phyloP scores from a whole-genome alignment of 2,113 vertebrate species.

The Himantopus leucocephalus region DNA sequence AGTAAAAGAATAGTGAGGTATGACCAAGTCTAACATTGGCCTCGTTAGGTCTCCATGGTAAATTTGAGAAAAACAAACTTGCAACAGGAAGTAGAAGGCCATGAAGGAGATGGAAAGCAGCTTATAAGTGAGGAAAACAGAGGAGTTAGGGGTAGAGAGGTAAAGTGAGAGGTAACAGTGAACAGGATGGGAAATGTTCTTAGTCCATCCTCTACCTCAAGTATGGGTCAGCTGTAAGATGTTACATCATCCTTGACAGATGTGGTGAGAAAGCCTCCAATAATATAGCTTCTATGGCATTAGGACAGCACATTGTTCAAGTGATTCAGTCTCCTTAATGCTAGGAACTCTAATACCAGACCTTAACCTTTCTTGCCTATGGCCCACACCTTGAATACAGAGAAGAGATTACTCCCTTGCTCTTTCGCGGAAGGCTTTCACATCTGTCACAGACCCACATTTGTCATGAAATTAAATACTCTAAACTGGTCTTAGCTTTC shows the following conservation, averaged over 20 bases:
- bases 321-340: background rate
- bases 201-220: background rate
- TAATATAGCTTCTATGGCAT: background rate
- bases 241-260: background rate
- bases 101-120: background rate
- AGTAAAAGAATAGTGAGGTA: background rate
- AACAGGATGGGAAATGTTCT: background rate
- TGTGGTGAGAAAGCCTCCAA: background rate
- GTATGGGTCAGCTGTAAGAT: background rate
- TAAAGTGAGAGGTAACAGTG: background rate
- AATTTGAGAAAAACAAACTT: background rate
- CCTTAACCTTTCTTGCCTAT: background rate
- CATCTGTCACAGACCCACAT: background rate
- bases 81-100: background rate
- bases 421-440: background rate
- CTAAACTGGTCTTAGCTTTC: background rate
- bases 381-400: background rate
- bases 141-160: background rate
- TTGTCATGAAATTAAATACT: background rate
- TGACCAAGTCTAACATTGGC: background rate
- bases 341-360: background rate
- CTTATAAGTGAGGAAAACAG: background rate
- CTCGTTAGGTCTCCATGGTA: background rate
- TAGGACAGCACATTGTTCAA: background rate
- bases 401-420: background rate